Base-by-base conservation (phyloP, 23 tunicate genomes). In the Halocynthia roretzi region DNA sequence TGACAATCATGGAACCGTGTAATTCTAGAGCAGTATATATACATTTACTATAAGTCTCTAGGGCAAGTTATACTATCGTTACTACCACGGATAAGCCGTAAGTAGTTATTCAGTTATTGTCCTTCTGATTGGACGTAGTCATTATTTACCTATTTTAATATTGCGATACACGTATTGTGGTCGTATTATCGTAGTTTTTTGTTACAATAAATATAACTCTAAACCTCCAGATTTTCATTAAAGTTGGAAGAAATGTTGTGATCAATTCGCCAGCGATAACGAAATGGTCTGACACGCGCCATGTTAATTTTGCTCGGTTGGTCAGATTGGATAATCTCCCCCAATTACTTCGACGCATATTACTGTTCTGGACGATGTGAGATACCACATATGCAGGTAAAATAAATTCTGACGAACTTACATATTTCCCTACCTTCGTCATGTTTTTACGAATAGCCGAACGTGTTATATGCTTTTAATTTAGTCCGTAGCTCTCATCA, bases 291-390 rank as follows among this genome's bases (percentile, higher is more conserved):
- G 88, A 80, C 74, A 40, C 85, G 5, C 64, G 78, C 71, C 56
- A 51, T 15, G 92, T 92, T n/a, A 78, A 80, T 70, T 92, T 92
- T 58, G 85, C 69, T 92, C 69, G 92, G 92, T 18, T 92, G 98
- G 98, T 67, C 83, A 11, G 69, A 82, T 12, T 86, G 92, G 99
- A 94, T 94, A 10, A 77, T 94, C 7, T 54, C 94, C 5, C 99
- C 99, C 6, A 81, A 71, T 17, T 54, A 56, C 21, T 94, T 82
- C 55, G 91, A 88, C 49, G 85, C 92, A 15, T 94, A 82, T 67
- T 94, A 94, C 80, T 94, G 99, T 62, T 64, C 87, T 40, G 99
- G 99, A 8, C 58, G 53, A 5, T 94, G 99, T 71, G 78, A 76
- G 17, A 73, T 87, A 9, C 60, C 81, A 0, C 80, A 75, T 50